phyloP scores from a whole-genome alignment of 1,140 invertebrate species.

The Liolophura sinensis region DNA sequence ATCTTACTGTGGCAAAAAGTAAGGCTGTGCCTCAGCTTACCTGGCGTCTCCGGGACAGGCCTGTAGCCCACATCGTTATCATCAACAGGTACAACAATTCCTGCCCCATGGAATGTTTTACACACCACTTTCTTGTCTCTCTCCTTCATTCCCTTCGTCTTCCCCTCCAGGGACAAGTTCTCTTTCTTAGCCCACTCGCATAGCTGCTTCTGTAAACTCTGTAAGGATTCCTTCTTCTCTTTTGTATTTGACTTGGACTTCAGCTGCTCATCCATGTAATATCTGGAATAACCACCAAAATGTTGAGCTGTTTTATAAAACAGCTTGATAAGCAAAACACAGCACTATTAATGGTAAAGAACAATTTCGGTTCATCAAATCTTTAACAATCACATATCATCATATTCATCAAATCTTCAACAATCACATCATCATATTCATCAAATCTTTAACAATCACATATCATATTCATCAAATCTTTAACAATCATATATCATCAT shows the following conservation, averaged over 20 bases:
- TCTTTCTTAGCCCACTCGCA: constrained; percentile 69
- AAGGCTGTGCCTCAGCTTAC: constrained; percentile 58
- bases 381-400: too few relatives aligned
- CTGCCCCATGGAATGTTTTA: constrained; percentile 81
- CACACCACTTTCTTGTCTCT: constrained; percentile 72
- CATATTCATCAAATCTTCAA: too few relatives aligned
- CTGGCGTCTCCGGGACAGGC: constrained; percentile 72
- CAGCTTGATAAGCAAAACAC: constrained; percentile 1
- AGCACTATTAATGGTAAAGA: too few relatives aligned
- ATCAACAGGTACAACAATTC: constrained; percentile 86
- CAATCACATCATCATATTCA: too few relatives aligned
- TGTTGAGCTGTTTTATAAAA: background rate
- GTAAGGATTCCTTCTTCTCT: constrained; percentile 26
- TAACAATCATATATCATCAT: too few relatives aligned
- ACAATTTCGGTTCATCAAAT: too few relatives aligned
- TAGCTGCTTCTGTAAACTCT: constrained; percentile 66
- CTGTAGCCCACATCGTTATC: constrained; percentile 76
- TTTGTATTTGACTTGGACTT: constrained; percentile 26
- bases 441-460: too few relatives aligned
- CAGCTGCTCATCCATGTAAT: constrained; percentile 33
- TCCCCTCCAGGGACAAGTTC: constrained; percentile 67
- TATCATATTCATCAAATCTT: too few relatives aligned
- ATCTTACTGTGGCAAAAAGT: too few relatives aligned
- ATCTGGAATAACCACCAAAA: constrained; percentile 27
- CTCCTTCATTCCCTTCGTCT: constrained; percentile 66